Base-by-base conservation (phyloP, 30 jellyfish, hydroid and myxozoan genomes). In the Morbakka virulenta region DNA sequence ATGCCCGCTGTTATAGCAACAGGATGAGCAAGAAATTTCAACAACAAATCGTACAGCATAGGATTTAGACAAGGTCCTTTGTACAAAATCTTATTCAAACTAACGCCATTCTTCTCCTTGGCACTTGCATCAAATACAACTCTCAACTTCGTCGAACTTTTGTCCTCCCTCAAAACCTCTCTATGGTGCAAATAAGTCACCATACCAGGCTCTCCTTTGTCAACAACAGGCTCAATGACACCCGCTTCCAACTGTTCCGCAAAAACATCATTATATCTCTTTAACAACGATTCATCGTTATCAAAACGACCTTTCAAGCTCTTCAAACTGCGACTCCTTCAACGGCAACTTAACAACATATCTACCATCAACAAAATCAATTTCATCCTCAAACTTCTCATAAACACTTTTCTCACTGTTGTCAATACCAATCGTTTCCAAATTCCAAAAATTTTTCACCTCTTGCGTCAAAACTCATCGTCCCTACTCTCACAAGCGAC, bases 71-170 rank as follows among this genome's bases (percentile, higher is more conserved):
- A 28, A 0, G 84, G 85, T 31, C 76, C 85, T 4, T 31, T 9
- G 30, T 25, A 77, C 51, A 62, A 28, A 0, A 49, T 12, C 27
- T 77, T 49, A 1, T 65, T 25, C 74, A 80, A 30, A 22, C 73
- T 30, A 26, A 63, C 73, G 11, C 35, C 52, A 27, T 28, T 47
- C 28, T 32, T 23, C 0, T 20, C 24, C 24, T 69, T 52, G 11
- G 85, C 83, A 23, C 83, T 51, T 0, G 94, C 94, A 49, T 73
- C 94, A 49, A 76, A 82, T 1, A 72, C 94, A 74, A 82, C 29
- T 2, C 88, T 66, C 2, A 57, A 11, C 50, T 74, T 73, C 3
- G 92, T 82, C 2, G 94, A 67, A 3, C 20, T 28, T 34, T 50
- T 79, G 27, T 79, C 90, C 27, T 65, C 21, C 32, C 52, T 22